Conservation (phyloP, 1,140 invertebrate species). For the Arion vulgaris region DNA sequence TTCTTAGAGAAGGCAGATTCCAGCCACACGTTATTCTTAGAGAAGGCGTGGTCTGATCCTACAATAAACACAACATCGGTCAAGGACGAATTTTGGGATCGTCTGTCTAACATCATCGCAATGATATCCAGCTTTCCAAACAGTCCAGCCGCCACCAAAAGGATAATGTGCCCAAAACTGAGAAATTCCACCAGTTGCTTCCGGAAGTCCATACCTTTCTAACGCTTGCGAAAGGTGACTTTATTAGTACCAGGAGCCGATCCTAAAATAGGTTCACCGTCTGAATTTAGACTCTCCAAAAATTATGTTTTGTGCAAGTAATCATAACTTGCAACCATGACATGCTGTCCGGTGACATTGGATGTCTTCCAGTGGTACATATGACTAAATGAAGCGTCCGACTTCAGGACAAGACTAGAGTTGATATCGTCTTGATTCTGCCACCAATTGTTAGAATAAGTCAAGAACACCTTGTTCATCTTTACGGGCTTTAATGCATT, state of each 20-base stretch:
- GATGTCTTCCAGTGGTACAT: not conserved
- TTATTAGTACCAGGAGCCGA: not conserved
- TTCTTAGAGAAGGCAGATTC: not conserved
- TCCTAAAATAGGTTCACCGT: not conserved
- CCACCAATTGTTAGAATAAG: not conserved
- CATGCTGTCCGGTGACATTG: not conserved
- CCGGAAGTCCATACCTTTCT: not conserved
- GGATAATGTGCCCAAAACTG: constrained; percentile 6
- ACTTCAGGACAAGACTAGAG: not conserved
- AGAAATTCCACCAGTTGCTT: not conserved
- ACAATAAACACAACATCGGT: constrained; percentile 25
- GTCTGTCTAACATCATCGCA: not conserved
- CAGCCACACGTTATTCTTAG: not conserved
- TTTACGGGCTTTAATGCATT: not conserved
- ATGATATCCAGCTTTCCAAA: constrained; percentile 1
- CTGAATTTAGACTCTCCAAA: not conserved
- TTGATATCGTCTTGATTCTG: not conserved
- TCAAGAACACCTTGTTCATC: not conserved
- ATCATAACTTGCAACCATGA: not conserved
- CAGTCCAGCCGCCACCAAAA: not conserved
- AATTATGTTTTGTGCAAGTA: not conserved
- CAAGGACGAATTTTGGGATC: constrained; percentile 1
- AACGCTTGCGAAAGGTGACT: not conserved
- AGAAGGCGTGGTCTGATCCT: not conserved
- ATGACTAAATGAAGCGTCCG: not conserved